Base-by-base conservation (phyloP, 2,113 vertebrate species). In the Cettia cetti region DNA sequence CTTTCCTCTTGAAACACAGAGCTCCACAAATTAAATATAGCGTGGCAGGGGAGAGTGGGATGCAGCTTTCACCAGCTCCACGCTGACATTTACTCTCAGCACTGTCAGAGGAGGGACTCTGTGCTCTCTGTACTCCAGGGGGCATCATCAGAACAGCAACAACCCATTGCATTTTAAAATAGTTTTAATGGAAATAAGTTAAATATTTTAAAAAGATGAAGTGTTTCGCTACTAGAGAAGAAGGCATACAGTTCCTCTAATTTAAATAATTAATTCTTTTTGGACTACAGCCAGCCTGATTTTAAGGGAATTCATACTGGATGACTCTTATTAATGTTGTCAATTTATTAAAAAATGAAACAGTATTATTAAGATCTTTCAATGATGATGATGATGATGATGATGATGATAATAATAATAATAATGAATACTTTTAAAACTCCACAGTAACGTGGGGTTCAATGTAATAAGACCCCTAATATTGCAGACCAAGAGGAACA, bases 101-200 rank as follows among this genome's bases (percentile, higher is more conserved):
- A 0, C 23, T 61, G 1, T 13, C 0, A 0, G 13, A 65, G 26
- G 23, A 77, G 37, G 50, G 18, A 37, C 35, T 76, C 2, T 49
- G 33, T 63, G n/a, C 20, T 90, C 47, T 33, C 37, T 84, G 53
- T 75, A 57, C 40, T 79, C 49, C 77, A 87, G 74, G 54, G 66
- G 57, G 30, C 69, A 91, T 68, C 30, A 69, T 17, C 61, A 85
- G 53, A 86, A 68, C 33, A 86, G 28, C 37, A 74, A 45, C 33
- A 59, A 64, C 21, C 1, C 39, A 30, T 4, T 8, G 0, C 37
- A 40, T 12, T 82, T 78, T 61, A 35, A 87, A 91, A 85, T 13
- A 24, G 30, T 9, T 89, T 82, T 90, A 26, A 72, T 23, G 24
- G 21, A 77, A 87, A 94, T 65, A 42, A 82, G 47, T 31, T 75